phyloP scores from a whole-genome alignment of 2,888 invertebrate genomes.

The Ochlodes sylvanus region DNA sequence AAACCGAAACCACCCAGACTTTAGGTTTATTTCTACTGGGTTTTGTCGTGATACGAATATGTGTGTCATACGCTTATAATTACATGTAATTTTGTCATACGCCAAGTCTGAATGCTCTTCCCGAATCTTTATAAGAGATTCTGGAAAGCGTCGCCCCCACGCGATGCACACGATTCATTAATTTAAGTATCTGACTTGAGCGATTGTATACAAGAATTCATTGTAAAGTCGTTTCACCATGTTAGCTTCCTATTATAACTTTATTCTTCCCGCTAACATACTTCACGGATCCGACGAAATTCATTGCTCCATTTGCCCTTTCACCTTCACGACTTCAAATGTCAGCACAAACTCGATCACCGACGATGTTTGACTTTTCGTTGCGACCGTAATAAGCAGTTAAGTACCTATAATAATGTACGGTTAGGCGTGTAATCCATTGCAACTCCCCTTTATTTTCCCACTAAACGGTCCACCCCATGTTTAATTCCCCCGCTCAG shows the following conservation, averaged over 20 bases:
- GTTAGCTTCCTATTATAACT: conserved; percentile 13
- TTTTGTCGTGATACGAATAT: too few relatives aligned
- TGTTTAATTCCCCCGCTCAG: conserved; percentile 44
- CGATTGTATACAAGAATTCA: too few relatives aligned
- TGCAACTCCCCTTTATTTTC: conserved; percentile 59
- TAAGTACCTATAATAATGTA: conserved; percentile 70
- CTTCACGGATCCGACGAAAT: conserved; percentile 33
- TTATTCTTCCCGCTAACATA: conserved; percentile 20
- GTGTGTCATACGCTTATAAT: too few relatives aligned
- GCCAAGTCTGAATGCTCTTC: too few relatives aligned
- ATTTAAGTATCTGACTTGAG: too few relatives aligned
- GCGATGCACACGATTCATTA: too few relatives aligned
- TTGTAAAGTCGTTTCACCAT: conserved; percentile 31
- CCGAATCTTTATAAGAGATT: too few relatives aligned
- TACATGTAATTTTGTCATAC: too few relatives aligned
- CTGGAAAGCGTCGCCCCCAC: too few relatives aligned
- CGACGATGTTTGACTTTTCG: conserved; percentile 64
- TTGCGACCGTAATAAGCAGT: conserved; percentile 69
- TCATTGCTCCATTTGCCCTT: conserved; percentile 51
- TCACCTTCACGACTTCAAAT: conserved; percentile 57
- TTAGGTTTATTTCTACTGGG: too few relatives aligned
- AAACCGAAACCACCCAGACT: not conserved
- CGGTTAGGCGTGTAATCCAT: conserved; percentile 73
- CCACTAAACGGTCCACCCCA: conserved; percentile 61
- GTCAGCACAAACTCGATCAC: conserved; percentile 49